Base-by-base conservation (phyloP, 1,140 invertebrate species). In the Apis mellifera region DNA sequence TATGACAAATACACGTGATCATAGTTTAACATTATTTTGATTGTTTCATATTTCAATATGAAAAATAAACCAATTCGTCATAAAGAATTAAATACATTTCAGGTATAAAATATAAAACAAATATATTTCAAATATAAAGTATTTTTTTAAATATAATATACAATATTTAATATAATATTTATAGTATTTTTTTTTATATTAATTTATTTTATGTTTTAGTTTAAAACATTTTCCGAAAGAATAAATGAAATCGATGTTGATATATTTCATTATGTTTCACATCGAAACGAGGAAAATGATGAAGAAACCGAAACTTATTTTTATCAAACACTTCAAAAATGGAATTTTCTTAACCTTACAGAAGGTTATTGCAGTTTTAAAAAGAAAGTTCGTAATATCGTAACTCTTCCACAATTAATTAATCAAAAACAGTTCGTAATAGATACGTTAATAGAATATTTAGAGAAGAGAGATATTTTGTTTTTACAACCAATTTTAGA, bases 281-380 rank as follows among this genome's bases (percentile, higher is more conserved):
- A 97, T 94, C 95, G 95, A 90, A 95, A 97, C 92, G 95, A 96
- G 89, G 94, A 95, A 71, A 94, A 95, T 52, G 95, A 95, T 59
- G 96, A 97, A 85, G 96, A 97, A 81, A 91, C 93, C 59, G 95
- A 96, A 86, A 97, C 97, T 7, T 96, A 96, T 92, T 98, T 99
- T 92, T 94, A 96, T 89, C 95, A 97, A 91, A 95, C 97, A 0
- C 90, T 98, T n/a, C 94, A 96, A 84, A 98, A 98, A 95, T 99
- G 98, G 98, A 96, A 95, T 89, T 96, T 96, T 59, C 94, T 98
- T 32, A 98, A 99, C 94, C 95, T 97, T 75, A 97, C 97, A 3
- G 95, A 97, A 87, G 96, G 97, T 90, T 99, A 97, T 94, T 95
- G 95, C 69, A 94, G 95, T 32, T 97, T 99, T 84, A 95, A 95